Evolutionary conservation across 2,113 vertebrate species (phyloP).

Genomic region (Percina caprodes): DNA sequence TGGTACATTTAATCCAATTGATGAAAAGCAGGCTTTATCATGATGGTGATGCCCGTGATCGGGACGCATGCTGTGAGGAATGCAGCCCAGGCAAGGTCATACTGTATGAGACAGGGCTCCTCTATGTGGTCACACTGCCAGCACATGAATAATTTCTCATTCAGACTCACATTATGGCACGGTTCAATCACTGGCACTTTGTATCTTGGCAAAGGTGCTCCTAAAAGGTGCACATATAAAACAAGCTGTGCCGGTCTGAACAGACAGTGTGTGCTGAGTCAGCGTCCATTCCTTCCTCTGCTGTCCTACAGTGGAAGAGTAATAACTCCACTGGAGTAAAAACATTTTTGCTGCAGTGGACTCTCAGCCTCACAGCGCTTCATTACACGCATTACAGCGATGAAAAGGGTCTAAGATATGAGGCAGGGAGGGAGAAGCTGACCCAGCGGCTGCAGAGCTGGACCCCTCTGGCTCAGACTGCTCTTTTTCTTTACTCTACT

Average conservation of each 20-base stretch:
- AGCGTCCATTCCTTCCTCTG: slow-evolving; percentile 67
- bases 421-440: slow-evolving; percentile 47
- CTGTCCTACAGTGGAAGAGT: slow-evolving; percentile 69
- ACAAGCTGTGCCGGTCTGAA: slow-evolving; percentile 53
- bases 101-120: slow-evolving; percentile 30
- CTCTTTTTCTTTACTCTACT: slow-evolving; percentile 20
- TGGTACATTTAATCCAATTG: background rate
- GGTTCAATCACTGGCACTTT: slow-evolving; percentile 70
- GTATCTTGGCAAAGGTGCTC: slow-evolving; percentile 71
- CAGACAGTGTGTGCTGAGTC: slow-evolving; percentile 74
- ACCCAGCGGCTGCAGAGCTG: slow-evolving; percentile 45
- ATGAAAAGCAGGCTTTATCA: background rate
- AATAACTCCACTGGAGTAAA: slow-evolving; percentile 75
- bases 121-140: slow-evolving; percentile 56
- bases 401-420: slow-evolving; percentile 61
- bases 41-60: background rate
- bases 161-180: slow-evolving; percentile 72
- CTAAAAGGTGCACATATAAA: slow-evolving; percentile 70
- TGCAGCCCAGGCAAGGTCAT: slow-evolving; percentile 64
- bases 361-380: slow-evolving; percentile 68
- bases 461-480: slow-evolving; percentile 16
- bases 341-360: slow-evolving; percentile 79
- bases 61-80: slow-evolving; percentile 16
- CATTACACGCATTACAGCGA: slow-evolving; percentile 73
- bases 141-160: slow-evolving; percentile 72